A percentile compares a stretch with the other conserved stretches of the same genome.
Evolutionary conservation across 2,113 vertebrate species (phyloP).

Genomic region (Saguinus midas): DNA sequence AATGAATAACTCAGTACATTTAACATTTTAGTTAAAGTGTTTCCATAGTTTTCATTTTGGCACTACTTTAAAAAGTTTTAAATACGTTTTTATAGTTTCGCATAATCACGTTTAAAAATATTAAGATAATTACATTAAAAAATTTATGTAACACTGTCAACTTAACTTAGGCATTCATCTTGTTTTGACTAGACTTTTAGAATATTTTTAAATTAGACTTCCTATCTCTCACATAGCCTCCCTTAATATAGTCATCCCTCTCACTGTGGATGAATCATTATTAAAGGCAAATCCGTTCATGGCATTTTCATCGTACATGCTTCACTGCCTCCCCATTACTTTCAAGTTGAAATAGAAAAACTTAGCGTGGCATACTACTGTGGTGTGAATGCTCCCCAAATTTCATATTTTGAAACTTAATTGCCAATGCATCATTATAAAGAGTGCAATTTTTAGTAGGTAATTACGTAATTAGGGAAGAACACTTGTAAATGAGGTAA

Average conservation of each 20-base stretch:
- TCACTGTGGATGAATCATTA: not conserved
- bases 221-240: not conserved
- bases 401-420: not conserved
- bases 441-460: not conserved
- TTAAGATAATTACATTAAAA: not conserved
- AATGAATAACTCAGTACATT: not conserved
- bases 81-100: not conserved
- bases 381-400: too few species aligned
- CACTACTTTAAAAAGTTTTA: not conserved
- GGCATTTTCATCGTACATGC: not conserved
- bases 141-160: not conserved
- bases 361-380: not conserved
- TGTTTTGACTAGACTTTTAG: not conserved
- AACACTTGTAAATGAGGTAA: not conserved
- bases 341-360: not conserved
- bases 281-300: not conserved
- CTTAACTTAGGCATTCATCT: not conserved
- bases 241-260: not conserved
- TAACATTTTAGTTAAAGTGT: not conserved
- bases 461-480: not conserved
- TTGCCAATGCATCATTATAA: not conserved
- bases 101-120: not conserved
- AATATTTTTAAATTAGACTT: not conserved
- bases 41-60: not conserved
- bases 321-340: not conserved